phyloP scores from a whole-genome alignment of 1,140 invertebrate genomes.

The Sycophila sp. region DNA sequence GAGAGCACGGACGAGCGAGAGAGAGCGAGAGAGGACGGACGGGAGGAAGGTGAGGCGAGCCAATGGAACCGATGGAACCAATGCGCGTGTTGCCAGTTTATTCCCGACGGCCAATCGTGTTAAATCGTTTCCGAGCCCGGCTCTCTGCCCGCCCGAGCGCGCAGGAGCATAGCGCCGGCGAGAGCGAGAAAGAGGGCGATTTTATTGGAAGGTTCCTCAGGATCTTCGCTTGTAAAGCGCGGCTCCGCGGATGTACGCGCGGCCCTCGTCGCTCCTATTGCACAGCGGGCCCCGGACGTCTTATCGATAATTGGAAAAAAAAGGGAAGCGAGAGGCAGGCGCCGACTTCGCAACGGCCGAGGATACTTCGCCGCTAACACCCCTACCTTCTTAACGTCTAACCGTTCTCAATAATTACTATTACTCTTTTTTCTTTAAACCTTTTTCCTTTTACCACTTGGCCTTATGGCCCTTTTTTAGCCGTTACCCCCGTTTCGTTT shows the following conservation, averaged over 20 bases:
- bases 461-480: no score
- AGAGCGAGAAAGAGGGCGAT: not conserved
- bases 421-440: no score
- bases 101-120: conserved; percentile 65
- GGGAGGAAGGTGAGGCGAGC: conserved; percentile 47
- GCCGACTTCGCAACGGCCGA: not conserved
- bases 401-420: no score
- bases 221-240: no score
- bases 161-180: not conserved
- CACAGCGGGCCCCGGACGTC: conserved; percentile 54
- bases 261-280: no score
- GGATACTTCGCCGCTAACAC: no score
- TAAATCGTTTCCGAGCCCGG: conserved; percentile 58
- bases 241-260: not conserved
- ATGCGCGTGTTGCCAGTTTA: conserved; percentile 64
- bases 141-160: conserved; percentile 24
- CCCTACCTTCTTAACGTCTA: no score
- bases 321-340: conserved; percentile 39
- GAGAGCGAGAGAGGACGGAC: conserved; percentile 40
- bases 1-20: conserved; percentile 34
- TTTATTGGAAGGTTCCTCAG: no score
- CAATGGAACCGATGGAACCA: conserved; percentile 65
- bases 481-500: no score
- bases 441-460: no score
- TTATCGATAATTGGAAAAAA: conserved; percentile 62